Evolutionary conservation across 2,113 vertebrate genomes (phyloP), one percentile per base, ranked within the genome.

Genomic region (Elephas maximus): DNA sequence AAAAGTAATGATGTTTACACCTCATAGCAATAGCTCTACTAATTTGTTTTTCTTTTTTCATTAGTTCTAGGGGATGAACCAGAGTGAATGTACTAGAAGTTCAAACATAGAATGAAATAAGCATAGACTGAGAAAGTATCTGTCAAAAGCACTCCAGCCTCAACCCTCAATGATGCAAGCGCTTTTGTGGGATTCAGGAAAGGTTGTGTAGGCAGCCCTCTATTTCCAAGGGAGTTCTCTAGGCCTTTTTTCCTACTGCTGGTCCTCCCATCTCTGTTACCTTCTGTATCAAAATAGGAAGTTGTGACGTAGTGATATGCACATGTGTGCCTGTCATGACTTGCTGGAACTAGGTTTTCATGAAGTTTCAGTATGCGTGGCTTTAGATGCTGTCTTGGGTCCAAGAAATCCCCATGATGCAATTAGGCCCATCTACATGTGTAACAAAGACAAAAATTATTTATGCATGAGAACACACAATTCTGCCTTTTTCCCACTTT

Each of bases 401-500:
- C 93, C 73, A 67, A 77, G 62, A 96, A 86, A 90, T 83, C 78
- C 37, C 80, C 12, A 80, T 37, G 60, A 97, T 95, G 84, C 71
- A 96, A 90, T 96, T 93, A 95, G 76, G 8, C n/a, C 2, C 88
- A 84, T 92, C 93, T 94, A 76, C 62, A 95, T 88, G 73, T 80
- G 28, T 87, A 88, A 78, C 33, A 69, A 93, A 69, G 30, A 86
- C 77, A 78, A 73, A 95, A 92, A 73, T 90, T 84, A 87, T 90
- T 90, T 97, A 93, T 95, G 77, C 96, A 82, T 81, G 73, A 96
- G 81, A 95, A 85, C 84, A 97, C 88, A 95, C 53, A 51, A 63
- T 94, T 93, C 95, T 95, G 88, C 67, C 48, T 93, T 84, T 95
- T 82, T 18, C 24, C 24, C 9, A 80, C 53, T 92, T 91, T 93